Evolutionary conservation across 2,888 invertebrate species (phyloP), one percentile per base, ranked within the genome.

Genomic region (Rhopalosiphum nymphaeae): DNA sequence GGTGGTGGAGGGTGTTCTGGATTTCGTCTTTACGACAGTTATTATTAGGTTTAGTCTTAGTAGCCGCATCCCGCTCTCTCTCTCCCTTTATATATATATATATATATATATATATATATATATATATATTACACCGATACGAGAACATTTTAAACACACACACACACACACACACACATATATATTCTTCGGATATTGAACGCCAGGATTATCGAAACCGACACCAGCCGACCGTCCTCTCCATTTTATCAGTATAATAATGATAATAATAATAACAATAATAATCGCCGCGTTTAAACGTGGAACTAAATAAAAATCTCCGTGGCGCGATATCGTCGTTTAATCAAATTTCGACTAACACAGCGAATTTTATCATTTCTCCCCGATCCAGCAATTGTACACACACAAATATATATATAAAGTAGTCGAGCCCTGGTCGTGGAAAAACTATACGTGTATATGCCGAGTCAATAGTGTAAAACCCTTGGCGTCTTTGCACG

Each of bases 11-110:
- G 57, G 49, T 1, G 84, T 67, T 92, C 92, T 92, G 92, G 67
- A 87, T 87, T 87, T 92, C 92, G 92, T 91, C 94, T 94, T 94
- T 89, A 93, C 93, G 93, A 93, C 85, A 90, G 93, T 93, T 93
- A 93, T 94, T 94, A 94, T 94, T 94, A 94, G 94, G 94, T 91
- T 94, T 91, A 85, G 49, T 53, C 86, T 86, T 11, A 25, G 3
- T n/a, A 21, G 10, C 84, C 78, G 25, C 53, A 42, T 44, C 91
- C 53, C 91, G 29, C 10, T 21, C 44, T 46, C 44, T 46, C 5
- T 46, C 5, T 46, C 44, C 0, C 5, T 46, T 0, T 46, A 1
- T 53, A 1, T 53, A 53, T 53, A 53, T 53, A 13, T 49, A 46
- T 49, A 49, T 49, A 53, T 91, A 85, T 49, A 57, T 11, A 42